A percentile compares a stretch with the other conserved stretches of the same genome.
These are phyloP conservation scores for Silvanus unidentatus DNA, from an alignment of 2,888 invertebrate genomes.

Conservation along the genomic window DNA sequence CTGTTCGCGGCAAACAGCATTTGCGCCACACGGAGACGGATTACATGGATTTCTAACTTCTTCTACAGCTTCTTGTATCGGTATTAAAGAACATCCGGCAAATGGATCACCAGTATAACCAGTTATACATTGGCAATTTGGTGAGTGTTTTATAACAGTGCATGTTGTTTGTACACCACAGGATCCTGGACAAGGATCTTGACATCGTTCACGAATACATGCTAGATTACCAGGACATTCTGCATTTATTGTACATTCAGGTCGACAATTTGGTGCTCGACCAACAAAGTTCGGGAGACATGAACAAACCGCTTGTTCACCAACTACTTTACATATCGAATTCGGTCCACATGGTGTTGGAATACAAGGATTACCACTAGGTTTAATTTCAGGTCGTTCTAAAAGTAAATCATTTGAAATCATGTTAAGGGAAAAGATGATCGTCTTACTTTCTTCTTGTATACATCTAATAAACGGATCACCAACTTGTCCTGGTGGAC, in stretches of 20 bases:
- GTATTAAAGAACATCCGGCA: conserved; percentile 55
- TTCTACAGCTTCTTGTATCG: conserved; percentile 44
- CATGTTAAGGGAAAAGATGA: not conserved
- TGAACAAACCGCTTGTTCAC: conserved; percentile 73
- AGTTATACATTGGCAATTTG: conserved; percentile 72
- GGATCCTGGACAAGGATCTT: conserved; percentile 78
- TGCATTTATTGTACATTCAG: conserved; percentile 77
- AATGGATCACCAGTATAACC: conserved; percentile 84
- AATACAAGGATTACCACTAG: conserved; percentile 66
- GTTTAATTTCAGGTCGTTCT: conserved; percentile 49
- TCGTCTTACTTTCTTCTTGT: conserved; percentile 59
- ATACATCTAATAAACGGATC: conserved; percentile 76
- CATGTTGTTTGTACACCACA: conserved; percentile 76
- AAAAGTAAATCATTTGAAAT: conserved; percentile 34
- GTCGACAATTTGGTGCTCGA: conserved; percentile 77
- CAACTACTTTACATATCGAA: conserved; percentile 72
- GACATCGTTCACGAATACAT: conserved; percentile 75
- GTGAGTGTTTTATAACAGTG: conserved; percentile 75
- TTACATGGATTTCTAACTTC: conserved; percentile 72
- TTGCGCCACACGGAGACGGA: conserved; percentile 82
- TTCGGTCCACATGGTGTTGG: conserved; percentile 82
- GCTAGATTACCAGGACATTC: conserved; percentile 81
- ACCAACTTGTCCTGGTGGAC: conserved; percentile 66
- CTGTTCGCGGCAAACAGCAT: conserved; percentile 75
- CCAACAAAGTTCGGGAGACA: conserved; percentile 75